phyloP scores from a whole-genome alignment of 2,888 invertebrate species.

The Plutella xylostella region DNA sequence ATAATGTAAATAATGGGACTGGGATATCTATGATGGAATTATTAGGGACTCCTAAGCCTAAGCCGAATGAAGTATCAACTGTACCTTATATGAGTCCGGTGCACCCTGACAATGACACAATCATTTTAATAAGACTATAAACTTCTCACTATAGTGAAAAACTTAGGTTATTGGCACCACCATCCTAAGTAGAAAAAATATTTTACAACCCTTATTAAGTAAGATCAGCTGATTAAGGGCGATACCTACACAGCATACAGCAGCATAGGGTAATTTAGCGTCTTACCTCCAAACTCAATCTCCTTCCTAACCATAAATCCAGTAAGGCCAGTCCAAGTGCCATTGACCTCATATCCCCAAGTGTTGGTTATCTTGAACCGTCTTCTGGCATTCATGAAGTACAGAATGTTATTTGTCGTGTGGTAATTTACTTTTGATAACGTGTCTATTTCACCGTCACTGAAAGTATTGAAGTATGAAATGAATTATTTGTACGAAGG shows the following conservation, averaged over 20 bases:
- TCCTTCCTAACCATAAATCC: slow-evolving; percentile 31
- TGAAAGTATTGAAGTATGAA: neutral
- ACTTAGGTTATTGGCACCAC: neutral
- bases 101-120: no score
- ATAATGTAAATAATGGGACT: no score
- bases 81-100: no score
- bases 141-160: neutral
- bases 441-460: neutral
- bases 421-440: slow-evolving; percentile 1
- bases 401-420: neutral
- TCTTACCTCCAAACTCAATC: slow-evolving; percentile 35
- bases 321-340: slow-evolving; percentile 41
- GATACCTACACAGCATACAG: neutral
- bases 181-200: neutral
- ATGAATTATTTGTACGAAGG: neutral
- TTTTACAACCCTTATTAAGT: neutral
- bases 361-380: slow-evolving; percentile 27
- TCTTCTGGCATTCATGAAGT: slow-evolving; percentile 37
- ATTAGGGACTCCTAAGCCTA: neutral
- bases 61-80: neutral
- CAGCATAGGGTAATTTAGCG: neutral
- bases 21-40: no score
- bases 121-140: neutral
- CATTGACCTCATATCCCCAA: slow-evolving; percentile 44
- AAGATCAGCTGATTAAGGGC: neutral